phyloP scores from a whole-genome alignment of 2,113 vertebrate genomes.

The Etia nguti region DNA sequence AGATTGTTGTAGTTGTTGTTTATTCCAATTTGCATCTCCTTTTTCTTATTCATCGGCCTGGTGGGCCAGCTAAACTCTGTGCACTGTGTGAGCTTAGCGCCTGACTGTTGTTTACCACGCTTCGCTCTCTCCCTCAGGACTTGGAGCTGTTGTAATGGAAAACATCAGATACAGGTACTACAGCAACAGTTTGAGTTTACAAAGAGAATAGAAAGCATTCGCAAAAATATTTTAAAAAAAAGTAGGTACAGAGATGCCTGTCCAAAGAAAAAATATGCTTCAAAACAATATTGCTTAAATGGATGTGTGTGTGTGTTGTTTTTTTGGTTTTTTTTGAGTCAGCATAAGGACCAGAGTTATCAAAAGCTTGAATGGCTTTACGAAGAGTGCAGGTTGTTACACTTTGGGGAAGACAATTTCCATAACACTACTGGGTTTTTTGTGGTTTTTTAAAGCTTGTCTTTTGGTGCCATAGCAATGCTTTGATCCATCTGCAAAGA shows the following conservation, averaged over 20 bases:
- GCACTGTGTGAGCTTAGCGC: slow-evolving; percentile 26
- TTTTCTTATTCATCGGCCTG: slow-evolving; percentile 33
- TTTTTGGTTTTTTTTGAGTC: not conserved
- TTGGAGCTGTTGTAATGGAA: slow-evolving; percentile 41
- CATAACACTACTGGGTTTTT: not conserved
- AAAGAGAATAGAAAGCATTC: not conserved
- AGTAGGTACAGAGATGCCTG: not conserved
- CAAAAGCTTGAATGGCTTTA: not conserved
- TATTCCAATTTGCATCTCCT: slow-evolving; percentile 40
- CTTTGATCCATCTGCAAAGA: slow-evolving; percentile 23
- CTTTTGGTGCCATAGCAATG: not conserved
- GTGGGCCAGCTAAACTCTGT: slow-evolving; percentile 43
- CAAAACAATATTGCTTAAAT: not conserved
- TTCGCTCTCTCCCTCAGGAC: slow-evolving; percentile 50
- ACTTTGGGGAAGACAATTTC: not conserved
- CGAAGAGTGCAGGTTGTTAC: not conserved
- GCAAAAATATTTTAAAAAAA: not conserved
- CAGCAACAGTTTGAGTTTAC: slow-evolving; percentile 5
- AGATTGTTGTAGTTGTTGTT: slow-evolving; percentile 39
- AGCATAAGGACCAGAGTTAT: not conserved
- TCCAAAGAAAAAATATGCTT: not conserved
- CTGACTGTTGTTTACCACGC: slow-evolving; percentile 66
- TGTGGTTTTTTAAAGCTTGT: not conserved
- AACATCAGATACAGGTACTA: slow-evolving; percentile 54
- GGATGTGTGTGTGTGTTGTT: not conserved